Percentiles rank a stretch among this genome's conserved stretches.
Evolutionary conservation across 2,113 vertebrate genomes (phyloP).

Genomic region (Labrus mixtus): DNA sequence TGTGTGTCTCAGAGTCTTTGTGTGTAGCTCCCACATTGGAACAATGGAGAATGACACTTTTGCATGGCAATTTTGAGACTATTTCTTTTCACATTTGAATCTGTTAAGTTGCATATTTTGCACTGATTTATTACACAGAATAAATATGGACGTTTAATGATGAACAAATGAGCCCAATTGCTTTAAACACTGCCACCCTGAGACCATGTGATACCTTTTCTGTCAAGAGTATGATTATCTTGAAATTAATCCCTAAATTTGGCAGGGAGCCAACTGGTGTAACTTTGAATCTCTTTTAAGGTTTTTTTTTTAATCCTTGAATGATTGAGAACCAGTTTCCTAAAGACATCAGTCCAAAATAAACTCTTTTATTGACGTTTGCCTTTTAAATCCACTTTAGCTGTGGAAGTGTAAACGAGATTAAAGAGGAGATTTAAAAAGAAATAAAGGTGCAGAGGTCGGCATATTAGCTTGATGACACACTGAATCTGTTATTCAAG

Average conservation of each 20-base stretch:
- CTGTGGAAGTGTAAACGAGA: neutral
- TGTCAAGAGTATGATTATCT: neutral
- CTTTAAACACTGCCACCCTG: neutral
- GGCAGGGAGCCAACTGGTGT: neutral
- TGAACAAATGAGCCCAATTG: neutral
- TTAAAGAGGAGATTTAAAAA: conserved; percentile 8
- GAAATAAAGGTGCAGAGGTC: neutral
- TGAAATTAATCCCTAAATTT: neutral
- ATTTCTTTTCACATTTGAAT: too few relatives aligned
- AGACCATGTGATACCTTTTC: neutral
- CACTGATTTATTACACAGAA: too few relatives aligned
- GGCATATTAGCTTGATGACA: neutral
- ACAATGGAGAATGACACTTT: too few relatives aligned
- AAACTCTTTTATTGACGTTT: conserved; percentile 1
- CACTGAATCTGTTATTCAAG: neutral
- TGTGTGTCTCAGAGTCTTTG: too few relatives aligned
- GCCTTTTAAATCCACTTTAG: conserved; percentile 17
- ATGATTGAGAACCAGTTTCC: neutral
- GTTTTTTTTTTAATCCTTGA: neutral
- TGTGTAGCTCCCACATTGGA: too few relatives aligned
- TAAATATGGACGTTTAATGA: too few relatives aligned
- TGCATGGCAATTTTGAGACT: too few relatives aligned
- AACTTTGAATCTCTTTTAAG: neutral
- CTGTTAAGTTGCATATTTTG: too few relatives aligned
- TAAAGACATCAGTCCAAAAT: neutral